Conservation (phyloP, 2,113 vertebrate species). For the Speoplatyrhinus poulsoni region DNA sequence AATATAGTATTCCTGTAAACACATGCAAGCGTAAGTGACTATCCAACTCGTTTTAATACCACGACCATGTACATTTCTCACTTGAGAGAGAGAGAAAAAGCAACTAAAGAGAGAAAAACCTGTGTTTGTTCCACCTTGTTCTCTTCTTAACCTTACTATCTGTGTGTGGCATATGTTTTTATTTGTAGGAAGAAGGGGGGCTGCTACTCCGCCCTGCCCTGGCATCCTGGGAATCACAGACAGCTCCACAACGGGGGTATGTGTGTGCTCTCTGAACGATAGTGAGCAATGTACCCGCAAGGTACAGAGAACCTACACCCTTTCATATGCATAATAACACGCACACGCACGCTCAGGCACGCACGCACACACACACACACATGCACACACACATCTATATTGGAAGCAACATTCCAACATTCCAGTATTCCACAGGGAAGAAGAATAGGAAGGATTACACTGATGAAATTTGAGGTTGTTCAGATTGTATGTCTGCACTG, state of each 20-base stretch:
- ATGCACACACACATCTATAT: slow-evolving; percentile 41
- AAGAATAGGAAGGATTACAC: slow-evolving; percentile 9
- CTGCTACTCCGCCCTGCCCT: slow-evolving; percentile 54
- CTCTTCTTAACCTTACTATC: slow-evolving; percentile 59
- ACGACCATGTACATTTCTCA: background rate
- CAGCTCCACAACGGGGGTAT: slow-evolving; percentile 63
- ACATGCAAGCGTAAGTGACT: background rate
- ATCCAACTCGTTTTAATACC: background rate
- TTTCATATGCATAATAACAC: background rate
- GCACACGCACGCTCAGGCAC: slow-evolving; percentile 9
- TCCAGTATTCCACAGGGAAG: slow-evolving; percentile 18
- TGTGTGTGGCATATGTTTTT: slow-evolving; percentile 68
- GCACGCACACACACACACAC: slow-evolving; percentile 21
- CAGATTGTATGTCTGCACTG: background rate
- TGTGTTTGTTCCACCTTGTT: slow-evolving; percentile 23
- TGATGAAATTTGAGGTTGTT: slow-evolving; percentile 48
- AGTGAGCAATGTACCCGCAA: slow-evolving; percentile 64
- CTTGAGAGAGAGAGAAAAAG: background rate
- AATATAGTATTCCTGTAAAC: slow-evolving; percentile 9
- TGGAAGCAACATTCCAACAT: slow-evolving; percentile 43
- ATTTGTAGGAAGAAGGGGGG: slow-evolving; percentile 36
- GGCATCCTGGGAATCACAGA: slow-evolving; percentile 53
- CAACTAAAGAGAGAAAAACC: background rate
- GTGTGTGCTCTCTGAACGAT: slow-evolving; percentile 65
- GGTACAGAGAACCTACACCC: slow-evolving; percentile 26